Percentiles rank a stretch among this genome's conserved stretches.
Conservation (phyloP, 2,888 invertebrate genomes). For the Lutraria lutraria region DNA sequence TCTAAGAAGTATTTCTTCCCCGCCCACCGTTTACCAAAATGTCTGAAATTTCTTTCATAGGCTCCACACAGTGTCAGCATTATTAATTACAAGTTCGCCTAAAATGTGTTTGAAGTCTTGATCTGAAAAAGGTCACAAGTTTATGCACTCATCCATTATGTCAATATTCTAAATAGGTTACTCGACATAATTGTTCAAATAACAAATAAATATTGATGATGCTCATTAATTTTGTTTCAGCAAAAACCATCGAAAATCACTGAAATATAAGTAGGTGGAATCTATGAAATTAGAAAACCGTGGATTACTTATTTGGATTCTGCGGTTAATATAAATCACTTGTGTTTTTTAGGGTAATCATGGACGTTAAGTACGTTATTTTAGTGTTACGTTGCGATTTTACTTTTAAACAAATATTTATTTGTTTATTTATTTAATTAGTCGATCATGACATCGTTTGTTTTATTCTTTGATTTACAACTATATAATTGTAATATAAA, state of each 20-base stretch:
- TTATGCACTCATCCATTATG: conserved; percentile 51
- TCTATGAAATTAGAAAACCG: too few species aligned
- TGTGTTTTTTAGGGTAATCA: too few species aligned
- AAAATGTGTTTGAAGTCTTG: conserved; percentile 45
- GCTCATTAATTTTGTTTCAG: conserved; percentile 18
- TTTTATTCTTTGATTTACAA: neutral
- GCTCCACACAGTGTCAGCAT: conserved; percentile 39
- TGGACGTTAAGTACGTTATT: too few species aligned
- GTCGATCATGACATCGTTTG: neutral
- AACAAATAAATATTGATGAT: conserved; percentile 13
- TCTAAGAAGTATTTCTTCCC: conserved; percentile 34
- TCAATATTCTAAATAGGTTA: conserved; percentile 33
- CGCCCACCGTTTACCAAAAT: conserved; percentile 23
- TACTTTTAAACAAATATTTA: neutral
- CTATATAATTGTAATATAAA: too few species aligned
- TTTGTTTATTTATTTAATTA: neutral
- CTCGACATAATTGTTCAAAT: conserved; percentile 23
- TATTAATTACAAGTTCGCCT: conserved; percentile 50
- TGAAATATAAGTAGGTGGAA: neutral
- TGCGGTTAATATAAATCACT: too few species aligned
- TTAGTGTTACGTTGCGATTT: too few species aligned
- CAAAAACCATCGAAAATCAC: neutral
- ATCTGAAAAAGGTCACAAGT: conserved; percentile 31
- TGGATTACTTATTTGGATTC: too few species aligned
- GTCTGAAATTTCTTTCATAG: neutral